Evolutionary conservation across 2,888 invertebrate species (phyloP).

Genomic region (Leptarthrus brevirostris): DNA sequence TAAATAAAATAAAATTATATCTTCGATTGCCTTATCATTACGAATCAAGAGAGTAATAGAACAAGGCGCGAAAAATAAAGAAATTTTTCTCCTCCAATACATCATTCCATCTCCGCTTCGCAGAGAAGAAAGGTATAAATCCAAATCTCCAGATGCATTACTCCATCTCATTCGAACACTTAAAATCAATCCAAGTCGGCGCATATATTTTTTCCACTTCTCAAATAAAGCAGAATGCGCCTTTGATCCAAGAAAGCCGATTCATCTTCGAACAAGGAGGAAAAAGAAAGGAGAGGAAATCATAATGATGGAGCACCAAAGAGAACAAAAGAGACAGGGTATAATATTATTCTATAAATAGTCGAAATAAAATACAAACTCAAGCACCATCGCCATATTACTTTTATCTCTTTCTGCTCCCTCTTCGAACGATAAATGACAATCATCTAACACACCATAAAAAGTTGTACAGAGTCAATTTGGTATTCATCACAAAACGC

Average conservation of each 20-base stretch:
- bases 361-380: slow-evolving; percentile 52
- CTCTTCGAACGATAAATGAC: slow-evolving; percentile 53
- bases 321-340: slow-evolving; percentile 37
- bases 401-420: slow-evolving; percentile 55
- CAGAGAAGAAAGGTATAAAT: slow-evolving; percentile 18
- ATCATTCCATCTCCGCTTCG: slow-evolving; percentile 14
- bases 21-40: neutral
- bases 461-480: slow-evolving; percentile 55
- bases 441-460: slow-evolving; percentile 56
- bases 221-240: slow-evolving; percentile 1
- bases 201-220: neutral
- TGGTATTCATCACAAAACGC: slow-evolving; percentile 51
- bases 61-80: slow-evolving; percentile 21
- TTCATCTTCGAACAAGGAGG: slow-evolving; percentile 2
- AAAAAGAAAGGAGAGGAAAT: neutral
- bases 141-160: slow-evolving; percentile 1
- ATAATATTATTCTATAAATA: slow-evolving; percentile 47
- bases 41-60: slow-evolving; percentile 3
- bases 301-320: neutral
- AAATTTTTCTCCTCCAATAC: slow-evolving; percentile 27
- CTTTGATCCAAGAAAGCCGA: slow-evolving; percentile 18
- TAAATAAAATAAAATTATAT: slow-evolving; percentile 11
- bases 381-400: slow-evolving; percentile 52
- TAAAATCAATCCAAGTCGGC: slow-evolving; percentile 16
- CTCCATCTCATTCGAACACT: slow-evolving; percentile 24